These are phyloP conservation scores for Nomada goodeniana DNA, from an alignment of 2,888 invertebrate species.

Conservation along the genomic window DNA sequence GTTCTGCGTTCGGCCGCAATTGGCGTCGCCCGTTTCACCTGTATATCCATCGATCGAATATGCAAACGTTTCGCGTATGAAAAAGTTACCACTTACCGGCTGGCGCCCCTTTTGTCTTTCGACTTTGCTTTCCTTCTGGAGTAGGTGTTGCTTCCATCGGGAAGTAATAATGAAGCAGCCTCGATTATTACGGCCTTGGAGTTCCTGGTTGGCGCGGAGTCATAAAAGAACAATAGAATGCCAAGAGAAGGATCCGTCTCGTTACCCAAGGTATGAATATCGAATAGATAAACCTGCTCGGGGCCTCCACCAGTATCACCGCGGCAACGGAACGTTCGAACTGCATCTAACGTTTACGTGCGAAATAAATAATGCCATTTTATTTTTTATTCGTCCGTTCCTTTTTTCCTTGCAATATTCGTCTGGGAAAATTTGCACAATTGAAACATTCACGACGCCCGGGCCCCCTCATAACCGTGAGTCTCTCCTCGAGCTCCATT, in stretches of 20 bases:
- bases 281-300: slow-evolving; percentile 4
- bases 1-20: slow-evolving; percentile 21
- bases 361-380: neutral
- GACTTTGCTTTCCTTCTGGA: neutral
- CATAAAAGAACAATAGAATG: slow-evolving; percentile 23
- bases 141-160: neutral
- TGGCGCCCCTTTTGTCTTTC: neutral
- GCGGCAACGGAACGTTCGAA: neutral
- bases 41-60: slow-evolving; percentile 49
- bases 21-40: slow-evolving; percentile 24
- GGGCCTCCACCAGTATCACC: neutral
- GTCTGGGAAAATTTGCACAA: neutral
- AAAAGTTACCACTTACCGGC: slow-evolving; percentile 23
- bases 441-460: neutral
- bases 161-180: slow-evolving; percentile 14
- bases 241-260: neutral
- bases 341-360: neutral
- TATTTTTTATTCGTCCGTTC: neutral
- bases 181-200: neutral
- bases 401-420: neutral
- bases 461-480: neutral
- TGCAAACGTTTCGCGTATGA: slow-evolving; percentile 39
- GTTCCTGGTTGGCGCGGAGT: neutral
- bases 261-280: slow-evolving; percentile 20
- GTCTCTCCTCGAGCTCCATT: neutral